Evolutionary conservation across 2,113 vertebrate genomes (phyloP).

Genomic region (Xenopus borealis): DNA sequence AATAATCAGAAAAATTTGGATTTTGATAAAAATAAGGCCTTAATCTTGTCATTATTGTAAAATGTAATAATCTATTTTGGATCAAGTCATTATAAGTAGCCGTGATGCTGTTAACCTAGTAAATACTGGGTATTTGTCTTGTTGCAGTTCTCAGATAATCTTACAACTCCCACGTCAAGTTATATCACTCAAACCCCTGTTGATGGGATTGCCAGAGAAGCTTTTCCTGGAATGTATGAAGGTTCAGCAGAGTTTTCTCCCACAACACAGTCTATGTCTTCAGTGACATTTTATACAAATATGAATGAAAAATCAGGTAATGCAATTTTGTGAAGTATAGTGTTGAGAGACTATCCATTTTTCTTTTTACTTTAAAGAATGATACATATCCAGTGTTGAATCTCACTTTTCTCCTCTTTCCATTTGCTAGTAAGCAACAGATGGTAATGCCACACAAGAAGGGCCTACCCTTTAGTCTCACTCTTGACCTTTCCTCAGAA

Average conservation of each 20-base stretch:
- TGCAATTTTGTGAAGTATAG: not conserved
- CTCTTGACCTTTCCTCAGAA: conserved; percentile 67
- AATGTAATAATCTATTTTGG: too few species aligned
- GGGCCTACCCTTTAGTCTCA: conserved; percentile 66
- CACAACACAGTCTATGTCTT: conserved; percentile 65
- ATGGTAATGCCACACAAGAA: conserved; percentile 75
- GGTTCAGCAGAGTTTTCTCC: conserved; percentile 71
- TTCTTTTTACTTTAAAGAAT: too few species aligned
- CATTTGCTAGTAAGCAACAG: conserved; percentile 60
- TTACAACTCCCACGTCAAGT: conserved; percentile 47
- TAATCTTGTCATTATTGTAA: too few species aligned
- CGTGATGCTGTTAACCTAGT: too few species aligned
- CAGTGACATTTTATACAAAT: conserved; percentile 61
- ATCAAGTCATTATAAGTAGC: too few species aligned
- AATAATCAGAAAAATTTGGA: too few species aligned
- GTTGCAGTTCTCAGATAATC: conserved; percentile 62
- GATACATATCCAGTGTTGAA: not conserved
- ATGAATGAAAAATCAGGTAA: conserved; percentile 47
- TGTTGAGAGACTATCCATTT: too few species aligned
- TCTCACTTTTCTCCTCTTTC: not conserved
- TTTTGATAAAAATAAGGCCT: too few species aligned
- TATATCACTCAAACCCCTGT: conserved; percentile 49
- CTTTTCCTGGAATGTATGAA: conserved; percentile 63
- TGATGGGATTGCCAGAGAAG: conserved; percentile 46
- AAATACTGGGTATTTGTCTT: conserved; percentile 40